Percentiles rank a stretch among this genome's conserved stretches.
Evolutionary conservation across 2,888 invertebrate species (phyloP).

Genomic region (Drosophila mettleri): DNA sequence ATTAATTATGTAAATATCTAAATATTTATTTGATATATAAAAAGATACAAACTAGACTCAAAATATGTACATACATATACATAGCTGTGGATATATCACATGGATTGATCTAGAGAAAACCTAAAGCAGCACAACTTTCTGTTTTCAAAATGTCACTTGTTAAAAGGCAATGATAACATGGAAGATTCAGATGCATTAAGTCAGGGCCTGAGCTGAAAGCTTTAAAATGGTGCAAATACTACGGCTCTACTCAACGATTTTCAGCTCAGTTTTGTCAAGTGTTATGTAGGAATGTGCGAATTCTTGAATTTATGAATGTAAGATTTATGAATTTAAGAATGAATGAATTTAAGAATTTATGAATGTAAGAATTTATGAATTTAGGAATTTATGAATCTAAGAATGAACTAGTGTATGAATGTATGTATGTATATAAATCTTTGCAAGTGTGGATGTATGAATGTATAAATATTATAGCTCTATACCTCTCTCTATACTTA

Average conservation of each 20-base stretch:
- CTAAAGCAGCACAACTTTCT: not conserved
- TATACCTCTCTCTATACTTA: no score
- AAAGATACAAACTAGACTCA: not conserved
- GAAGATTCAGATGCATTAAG: not conserved
- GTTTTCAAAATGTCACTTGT: not conserved
- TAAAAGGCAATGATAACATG: not conserved
- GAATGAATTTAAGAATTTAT: not conserved
- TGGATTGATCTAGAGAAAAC: not conserved
- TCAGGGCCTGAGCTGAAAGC: not conserved
- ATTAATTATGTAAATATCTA: conserved; percentile 60
- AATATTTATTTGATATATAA: not conserved
- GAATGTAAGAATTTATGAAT: not conserved
- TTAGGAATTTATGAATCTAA: not conserved
- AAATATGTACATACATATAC: not conserved
- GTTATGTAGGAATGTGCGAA: not conserved
- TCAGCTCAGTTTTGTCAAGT: no score
- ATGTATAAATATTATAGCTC: not conserved
- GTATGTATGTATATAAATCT: not conserved
- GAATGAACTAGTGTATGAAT: not conserved
- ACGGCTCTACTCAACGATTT: no score
- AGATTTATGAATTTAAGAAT: not conserved
- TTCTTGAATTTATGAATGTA: not conserved
- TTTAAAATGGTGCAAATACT: not conserved
- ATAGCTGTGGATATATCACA: not conserved
- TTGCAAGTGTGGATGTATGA: not conserved